Conservation (phyloP, 2,797 vertebrate species). For the Lepus oiostolus region DNA sequence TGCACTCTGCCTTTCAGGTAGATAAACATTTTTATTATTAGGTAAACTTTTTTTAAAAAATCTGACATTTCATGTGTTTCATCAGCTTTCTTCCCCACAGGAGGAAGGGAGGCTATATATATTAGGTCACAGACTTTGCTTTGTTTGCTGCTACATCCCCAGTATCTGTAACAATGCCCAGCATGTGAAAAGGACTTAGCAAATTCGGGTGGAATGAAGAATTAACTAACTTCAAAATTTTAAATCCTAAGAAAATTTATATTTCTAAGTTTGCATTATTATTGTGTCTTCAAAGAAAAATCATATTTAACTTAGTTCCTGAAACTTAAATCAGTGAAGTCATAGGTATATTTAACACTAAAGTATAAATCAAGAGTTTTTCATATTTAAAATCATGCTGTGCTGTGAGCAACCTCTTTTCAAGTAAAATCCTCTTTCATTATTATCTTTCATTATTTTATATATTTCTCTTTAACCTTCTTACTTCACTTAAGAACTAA, state of each 20-base stretch:
- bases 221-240: constrained; percentile 24
- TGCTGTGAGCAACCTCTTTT: background rate
- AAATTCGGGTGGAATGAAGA: background rate
- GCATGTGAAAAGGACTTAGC: background rate
- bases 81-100: background rate
- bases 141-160: background rate
- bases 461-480: background rate
- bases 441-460: background rate
- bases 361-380: constrained; percentile 1
- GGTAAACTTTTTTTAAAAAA: background rate
- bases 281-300: constrained; percentile 59
- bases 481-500: background rate
- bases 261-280: constrained; percentile 49
- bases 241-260: constrained; percentile 39
- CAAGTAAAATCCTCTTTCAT: background rate
- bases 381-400: constrained; percentile 30
- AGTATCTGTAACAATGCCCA: background rate
- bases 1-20: no score
- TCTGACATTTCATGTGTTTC: background rate
- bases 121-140: background rate
- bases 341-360: constrained; percentile 29
- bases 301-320: constrained; percentile 13
- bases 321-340: constrained; percentile 6
- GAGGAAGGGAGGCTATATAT: background rate
- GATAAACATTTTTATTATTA: no score